Evolutionary conservation across 2,888 invertebrate species (phyloP), one percentile per base, ranked within the genome.

Genomic region (Anorthoa munda): DNA sequence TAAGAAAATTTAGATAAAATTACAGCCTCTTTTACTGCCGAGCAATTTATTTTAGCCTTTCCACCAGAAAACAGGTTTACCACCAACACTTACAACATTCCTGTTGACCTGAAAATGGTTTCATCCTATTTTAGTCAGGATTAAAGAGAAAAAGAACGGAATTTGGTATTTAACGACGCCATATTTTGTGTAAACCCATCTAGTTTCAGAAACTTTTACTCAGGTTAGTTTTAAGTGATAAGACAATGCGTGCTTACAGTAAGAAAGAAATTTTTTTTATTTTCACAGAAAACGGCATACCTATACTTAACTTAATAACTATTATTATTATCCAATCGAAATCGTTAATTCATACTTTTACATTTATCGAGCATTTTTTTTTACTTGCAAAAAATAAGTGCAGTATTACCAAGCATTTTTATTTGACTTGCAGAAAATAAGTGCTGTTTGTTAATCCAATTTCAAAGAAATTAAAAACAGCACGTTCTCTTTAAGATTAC

Each of bases 111-210:
- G 63, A 71, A 76, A 79, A 76, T 70, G 63, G 61, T 79, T 81
- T 81, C 67, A 68, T 61, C 53, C 80, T 83, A 81, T 88, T 87
- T 83, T 72, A 69, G 73, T 74, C 48, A 68, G 73, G 66, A 79
- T 75, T 77, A 66, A 73, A 79, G 58, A 75, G 79, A 81, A 90
- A 91, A 91, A 88, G 87, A 84, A 77, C 51, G 86, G 87, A 89
- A 89, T 92, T 91, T 87, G 86, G 90, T 92, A 92, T 92, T 92
- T 93, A 93, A 93, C 91, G 92, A 89, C 84, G 89, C 88, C 85
- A 92, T 93, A 94, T 92, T 93, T 94, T 89, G 90, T 78, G 85
- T 88, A 85, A 76, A 85, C 88, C 90, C 90, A 87, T 92, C 93
- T 93, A 92, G 87, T 92, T 92, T 90, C 75, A 79, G 86, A 75